Base-by-base conservation (phyloP, 1,140 invertebrate species). In the Aphelenchoides fujianensis region DNA sequence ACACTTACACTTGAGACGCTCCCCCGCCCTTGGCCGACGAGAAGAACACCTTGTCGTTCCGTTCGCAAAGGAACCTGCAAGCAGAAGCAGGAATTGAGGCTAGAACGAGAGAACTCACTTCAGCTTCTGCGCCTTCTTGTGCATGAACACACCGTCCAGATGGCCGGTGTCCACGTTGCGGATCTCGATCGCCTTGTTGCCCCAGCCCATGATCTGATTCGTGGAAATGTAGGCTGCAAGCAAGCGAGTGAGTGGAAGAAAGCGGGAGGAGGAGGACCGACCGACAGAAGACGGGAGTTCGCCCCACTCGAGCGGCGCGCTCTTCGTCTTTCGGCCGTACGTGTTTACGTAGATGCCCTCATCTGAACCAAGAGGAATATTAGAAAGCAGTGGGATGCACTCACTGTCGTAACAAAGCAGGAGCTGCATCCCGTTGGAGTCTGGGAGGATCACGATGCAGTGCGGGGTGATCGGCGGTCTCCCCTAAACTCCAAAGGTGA, bases 281-380 rank as follows among this genome's bases (percentile, higher is more conserved):
- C 87, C 86, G 41, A 88, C 87, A 68, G 87, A 88, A 34, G 95
- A 97, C 34, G 97, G 97, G 90, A 97, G 93, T 87, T 99, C 97
- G 70, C 97, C 96, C 97, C 97, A 99, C 88, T 99, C 89, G 41
- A 91, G 85, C 35, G 90, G 88, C 31, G 91, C 89, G 83, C 91
- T 91, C 84, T 91, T 92, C 12, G 89, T 88, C 57, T 90, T 91
- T 86, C 96, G 92, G 76, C 96, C 96, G 86, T 93, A 94, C 28
- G 95, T 97, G 86, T 97, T 97, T 12, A 98, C 95, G 88, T 98
- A 98, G 61, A 98, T 95, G 76, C 97, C 97, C 88, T 99, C 97
- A 87, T 98, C 88, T 89, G 78, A 69, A 85, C 78, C 53, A 27
- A 16, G 23, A 59, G 71, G 31, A 16, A n/a, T 66, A 36, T 67